A percentile compares a stretch with the other conserved stretches of the same genome.
Conservation (phyloP, 2,797 vertebrate genomes). For the Argyrosomus regius region DNA sequence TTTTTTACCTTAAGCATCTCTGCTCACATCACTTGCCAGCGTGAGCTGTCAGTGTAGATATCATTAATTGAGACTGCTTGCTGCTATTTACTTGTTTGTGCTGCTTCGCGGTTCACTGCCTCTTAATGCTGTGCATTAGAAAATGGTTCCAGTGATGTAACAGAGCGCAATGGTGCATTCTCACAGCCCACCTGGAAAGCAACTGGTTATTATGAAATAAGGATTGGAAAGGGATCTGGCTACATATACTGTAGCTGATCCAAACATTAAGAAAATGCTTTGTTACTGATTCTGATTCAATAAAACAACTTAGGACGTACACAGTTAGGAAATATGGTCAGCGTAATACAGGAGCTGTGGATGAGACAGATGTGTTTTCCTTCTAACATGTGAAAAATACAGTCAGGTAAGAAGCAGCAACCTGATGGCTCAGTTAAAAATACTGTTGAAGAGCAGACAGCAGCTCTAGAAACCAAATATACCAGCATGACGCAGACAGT, state of each 20-base stretch:
- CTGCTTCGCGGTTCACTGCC: conserved; percentile 36
- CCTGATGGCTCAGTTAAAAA: conserved; percentile 5
- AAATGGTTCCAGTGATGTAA: conserved; percentile 57
- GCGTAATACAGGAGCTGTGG: neutral
- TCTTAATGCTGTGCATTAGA: conserved; percentile 44
- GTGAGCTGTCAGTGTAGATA: conserved; percentile 55
- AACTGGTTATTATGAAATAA: conserved; percentile 22
- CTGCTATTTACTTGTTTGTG: conserved; percentile 68
- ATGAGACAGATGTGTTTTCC: neutral
- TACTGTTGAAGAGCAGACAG: neutral
- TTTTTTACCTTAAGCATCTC: conserved; percentile 30
- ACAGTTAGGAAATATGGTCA: neutral
- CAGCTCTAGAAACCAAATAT: conserved; percentile 5
- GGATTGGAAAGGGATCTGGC: neutral
- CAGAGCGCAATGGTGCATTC: conserved; percentile 31
- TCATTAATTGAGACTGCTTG: conserved; percentile 61
- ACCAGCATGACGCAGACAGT: conserved; percentile 3
- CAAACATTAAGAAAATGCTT: neutral
- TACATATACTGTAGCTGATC: neutral
- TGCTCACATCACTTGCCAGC: conserved; percentile 49
- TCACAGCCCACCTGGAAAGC: conserved; percentile 45
- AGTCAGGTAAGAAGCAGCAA: neutral
- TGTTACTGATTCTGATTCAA: neutral
- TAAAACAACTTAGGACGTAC: neutral
- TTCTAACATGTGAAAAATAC: neutral